Conservation (phyloP, 2,888 invertebrate species). For the Hoplodrina blanda region DNA sequence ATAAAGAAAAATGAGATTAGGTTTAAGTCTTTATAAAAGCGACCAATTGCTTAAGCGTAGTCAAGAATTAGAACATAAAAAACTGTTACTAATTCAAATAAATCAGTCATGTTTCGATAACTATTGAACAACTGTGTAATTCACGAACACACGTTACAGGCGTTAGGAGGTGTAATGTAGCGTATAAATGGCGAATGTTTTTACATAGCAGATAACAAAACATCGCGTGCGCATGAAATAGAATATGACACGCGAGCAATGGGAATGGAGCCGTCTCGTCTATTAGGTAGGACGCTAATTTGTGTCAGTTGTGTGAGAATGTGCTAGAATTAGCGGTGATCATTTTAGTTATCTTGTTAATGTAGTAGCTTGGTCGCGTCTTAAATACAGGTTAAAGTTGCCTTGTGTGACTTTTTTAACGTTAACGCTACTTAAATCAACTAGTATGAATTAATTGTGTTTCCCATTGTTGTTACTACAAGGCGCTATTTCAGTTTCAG, state of each 20-base stretch:
- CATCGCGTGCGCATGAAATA: slow-evolving; percentile 55
- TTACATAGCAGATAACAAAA: slow-evolving; percentile 47
- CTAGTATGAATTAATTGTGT: no score
- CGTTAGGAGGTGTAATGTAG: slow-evolving; percentile 46
- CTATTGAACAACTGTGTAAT: slow-evolving; percentile 16
- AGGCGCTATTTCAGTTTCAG: no score
- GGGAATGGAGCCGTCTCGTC: slow-evolving; percentile 44
- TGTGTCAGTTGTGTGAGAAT: slow-evolving; percentile 37
- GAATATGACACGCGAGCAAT: slow-evolving; percentile 56
- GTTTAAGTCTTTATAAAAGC: slow-evolving; percentile 8
- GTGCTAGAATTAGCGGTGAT: slow-evolving; percentile 35
- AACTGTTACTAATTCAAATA: slow-evolving; percentile 21
- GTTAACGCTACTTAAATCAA: no score
- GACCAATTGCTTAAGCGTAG: slow-evolving; percentile 3
- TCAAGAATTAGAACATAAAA: slow-evolving; percentile 21
- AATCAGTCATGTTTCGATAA: slow-evolving; percentile 31
- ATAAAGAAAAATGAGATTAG: slow-evolving; percentile 4
- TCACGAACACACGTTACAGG: slow-evolving; percentile 19
- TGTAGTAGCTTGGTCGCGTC: background rate
- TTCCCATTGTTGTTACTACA: no score
- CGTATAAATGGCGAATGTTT: slow-evolving; percentile 50
- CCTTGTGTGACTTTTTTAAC: no score
- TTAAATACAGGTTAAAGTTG: background rate
- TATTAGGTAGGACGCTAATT: slow-evolving; percentile 52
- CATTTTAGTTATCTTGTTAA: slow-evolving; percentile 7